These are phyloP conservation scores for Argentina silus DNA, from an alignment of 2,797 vertebrate species.

Conservation along the genomic window DNA sequence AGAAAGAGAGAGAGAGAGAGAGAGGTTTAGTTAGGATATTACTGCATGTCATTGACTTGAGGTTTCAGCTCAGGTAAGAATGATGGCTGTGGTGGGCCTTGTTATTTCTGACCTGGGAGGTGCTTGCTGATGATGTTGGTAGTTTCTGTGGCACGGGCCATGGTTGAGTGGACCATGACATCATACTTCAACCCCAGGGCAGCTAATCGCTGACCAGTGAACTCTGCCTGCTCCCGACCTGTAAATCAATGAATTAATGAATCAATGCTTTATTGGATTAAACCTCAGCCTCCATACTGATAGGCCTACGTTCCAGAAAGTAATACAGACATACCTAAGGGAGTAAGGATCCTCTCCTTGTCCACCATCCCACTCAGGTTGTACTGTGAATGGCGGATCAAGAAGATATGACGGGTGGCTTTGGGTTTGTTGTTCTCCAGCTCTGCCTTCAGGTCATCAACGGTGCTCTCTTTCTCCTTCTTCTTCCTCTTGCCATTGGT, in stretches of 20 bases:
- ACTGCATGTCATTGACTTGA: too few species aligned
- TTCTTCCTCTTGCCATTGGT: conserved; percentile 75
- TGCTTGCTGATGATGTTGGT: conserved; percentile 86
- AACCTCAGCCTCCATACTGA: background rate
- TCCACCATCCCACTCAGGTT: conserved; percentile 79
- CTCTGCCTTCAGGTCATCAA: conserved; percentile 72
- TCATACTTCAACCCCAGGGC: conserved; percentile 84
- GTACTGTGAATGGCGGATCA: conserved; percentile 88
- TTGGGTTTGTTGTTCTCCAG: conserved; percentile 79
- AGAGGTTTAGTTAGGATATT: too few species aligned
- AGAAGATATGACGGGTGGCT: conserved; percentile 85
- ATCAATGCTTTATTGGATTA: conserved; percentile 1
- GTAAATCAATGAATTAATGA: background rate
- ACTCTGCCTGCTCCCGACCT: conserved; percentile 87
- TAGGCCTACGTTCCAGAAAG: background rate
- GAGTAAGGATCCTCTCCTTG: conserved; percentile 80
- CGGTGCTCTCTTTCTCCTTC: conserved; percentile 61
- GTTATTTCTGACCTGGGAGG: conserved; percentile 79
- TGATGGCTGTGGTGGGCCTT: background rate
- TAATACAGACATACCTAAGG: conserved; percentile 68
- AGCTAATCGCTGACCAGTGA: conserved; percentile 82
- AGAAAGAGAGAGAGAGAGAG: background rate
- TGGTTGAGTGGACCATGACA: conserved; percentile 86
- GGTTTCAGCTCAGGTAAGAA: background rate
- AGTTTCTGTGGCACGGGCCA: conserved; percentile 86